These are phyloP conservation scores for Rhinolophus sinicus DNA, from an alignment of 2,113 vertebrate genomes.

Conservation along the genomic window DNA sequence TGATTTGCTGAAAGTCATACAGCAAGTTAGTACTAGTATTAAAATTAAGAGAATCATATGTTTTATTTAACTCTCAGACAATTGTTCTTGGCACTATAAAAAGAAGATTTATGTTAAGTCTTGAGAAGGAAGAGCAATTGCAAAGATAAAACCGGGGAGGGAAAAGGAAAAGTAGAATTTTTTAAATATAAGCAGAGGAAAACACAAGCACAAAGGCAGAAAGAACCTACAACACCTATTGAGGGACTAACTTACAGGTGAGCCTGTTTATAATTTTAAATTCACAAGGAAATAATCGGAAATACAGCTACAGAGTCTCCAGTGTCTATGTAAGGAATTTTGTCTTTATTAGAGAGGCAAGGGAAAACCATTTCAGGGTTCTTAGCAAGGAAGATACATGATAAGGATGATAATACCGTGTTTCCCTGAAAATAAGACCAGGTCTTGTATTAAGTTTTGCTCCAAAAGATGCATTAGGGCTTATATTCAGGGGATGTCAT, in stretches of 20 bases:
- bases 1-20: constrained; percentile 49
- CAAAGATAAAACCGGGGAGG: not conserved
- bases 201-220: not conserved
- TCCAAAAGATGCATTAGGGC: too few relatives aligned
- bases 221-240: not conserved
- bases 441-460: too few relatives aligned
- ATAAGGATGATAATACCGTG: not conserved
- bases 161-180: not conserved
- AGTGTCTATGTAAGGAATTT: not conserved
- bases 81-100: not conserved
- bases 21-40: constrained; percentile 8
- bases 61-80: not conserved
- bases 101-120: not conserved
- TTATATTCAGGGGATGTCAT: too few relatives aligned
- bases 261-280: not conserved
- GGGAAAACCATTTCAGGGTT: not conserved
- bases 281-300: not conserved
- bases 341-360: not conserved
- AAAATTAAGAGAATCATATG: not conserved
- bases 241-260: not conserved
- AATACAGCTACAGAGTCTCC: not conserved
- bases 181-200: not conserved
- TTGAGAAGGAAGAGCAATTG: not conserved
- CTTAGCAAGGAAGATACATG: not conserved
- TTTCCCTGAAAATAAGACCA: too few relatives aligned